Base-by-base conservation (phyloP, 2,888 invertebrate genomes). In the Helleia helle region DNA sequence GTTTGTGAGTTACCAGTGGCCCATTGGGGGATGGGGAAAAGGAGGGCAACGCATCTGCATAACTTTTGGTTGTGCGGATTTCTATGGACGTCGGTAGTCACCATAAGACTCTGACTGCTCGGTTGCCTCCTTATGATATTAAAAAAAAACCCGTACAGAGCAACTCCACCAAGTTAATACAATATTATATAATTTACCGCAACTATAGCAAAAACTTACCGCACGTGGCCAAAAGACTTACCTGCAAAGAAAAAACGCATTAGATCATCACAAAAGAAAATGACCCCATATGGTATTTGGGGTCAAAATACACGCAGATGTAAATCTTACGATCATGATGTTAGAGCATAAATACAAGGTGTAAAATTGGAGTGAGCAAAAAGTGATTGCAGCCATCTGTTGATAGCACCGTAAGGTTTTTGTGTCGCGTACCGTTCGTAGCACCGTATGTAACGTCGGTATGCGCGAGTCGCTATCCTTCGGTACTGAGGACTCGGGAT, bases 191-290 rank as follows among this genome's bases (percentile, higher is more conserved):
- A n/a, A n/a, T n/a, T n/a, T n/a, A n/a, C n/a, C n/a, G n/a, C n/a
- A n/a, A n/a, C n/a, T n/a, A n/a, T n/a, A n/a, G n/a, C n/a, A 18
- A 22, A 15, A 22, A 18, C 31, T 31, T 31, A 34, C 34, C 34
- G 17, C 34, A 34, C 11, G 30, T 30, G 30, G n/a, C n/a, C n/a
- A n/a, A n/a, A n/a, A n/a, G n/a, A 48, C 55, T 53, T 53, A 54
- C 51, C 54, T 53, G 50, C 36, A 51, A 48, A 31, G 41, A 44
- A 47, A 51, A 55, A 46, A 47, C 12, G 28, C 14, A 49, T 53
- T 46, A 50, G 46, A 41, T 41, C 28, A 34, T 34, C 8, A 48
- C 40, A 52, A 51, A 47, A 41, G 37, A 29, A 39, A 31, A 17
- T 41, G 49, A 49, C 40, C 47, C 49, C 51, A 51, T 47, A 44